Base-by-base conservation (phyloP, 2,113 vertebrate species). In the Archocentrus centrarchus region DNA sequence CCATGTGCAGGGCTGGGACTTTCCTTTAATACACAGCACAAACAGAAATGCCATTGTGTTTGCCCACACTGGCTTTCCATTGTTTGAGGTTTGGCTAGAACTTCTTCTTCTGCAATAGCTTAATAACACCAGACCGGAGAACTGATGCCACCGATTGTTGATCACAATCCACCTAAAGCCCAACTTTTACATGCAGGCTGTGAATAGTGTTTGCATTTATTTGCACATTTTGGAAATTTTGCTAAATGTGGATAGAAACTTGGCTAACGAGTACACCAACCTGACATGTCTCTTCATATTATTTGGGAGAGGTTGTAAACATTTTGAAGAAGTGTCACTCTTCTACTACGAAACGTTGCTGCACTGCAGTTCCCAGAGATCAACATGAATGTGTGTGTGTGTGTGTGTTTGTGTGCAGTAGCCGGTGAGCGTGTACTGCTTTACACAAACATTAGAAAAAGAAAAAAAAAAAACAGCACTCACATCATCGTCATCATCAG, bases 401-500 rank as follows among this genome's bases (percentile, higher is more conserved):
- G 3, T 5, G 20, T 10, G 3, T 11, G 20, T 64, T 35, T 41
- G 35, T 24, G n/a, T 41, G 5, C 4, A 15, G 13, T 47, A 11
- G 39, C 39, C 10, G 37, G 37, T 24, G 22, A 44, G 5, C 6
- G n/a, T 66, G 17, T 44, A 66, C 2, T 41, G n/a, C 30, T 73
- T 60, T 20, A 24, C 18, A 37, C 22, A 44, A 60, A 59, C 5
- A 13, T 5, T 5, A 30, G 39, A 53, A 64, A 63, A 63, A 79
- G 1, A 55, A 39, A 35, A 35, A n/a, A n/a, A n/a, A n/a, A 58
- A 2, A 41, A 30, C 77, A 39, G 58, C 6, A 82, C 93, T 91
- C 78, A 94, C 93, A 70, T 94, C 92, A 9, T 95, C 92, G 8
- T 95, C 93, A 0, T 95, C 94, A 4, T 95, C 94, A 0, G 91